Percentiles rank a stretch among this genome's conserved stretches.
These are phyloP conservation scores for Cerceris rybyensis DNA, from an alignment of 2,888 invertebrate genomes.

Conservation along the genomic window DNA sequence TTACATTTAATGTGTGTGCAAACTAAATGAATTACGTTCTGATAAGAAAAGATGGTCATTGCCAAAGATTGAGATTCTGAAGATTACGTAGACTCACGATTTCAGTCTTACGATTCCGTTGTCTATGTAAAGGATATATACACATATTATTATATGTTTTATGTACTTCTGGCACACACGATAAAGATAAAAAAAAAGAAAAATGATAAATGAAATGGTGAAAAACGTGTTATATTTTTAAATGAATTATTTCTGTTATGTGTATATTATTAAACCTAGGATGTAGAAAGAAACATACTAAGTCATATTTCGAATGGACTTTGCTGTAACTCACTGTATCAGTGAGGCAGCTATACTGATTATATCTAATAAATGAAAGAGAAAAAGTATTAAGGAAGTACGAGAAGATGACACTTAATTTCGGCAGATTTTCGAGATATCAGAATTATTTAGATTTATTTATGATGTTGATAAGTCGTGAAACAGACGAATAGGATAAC, in stretches of 20 bases:
- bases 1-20: slow-evolving; percentile 57
- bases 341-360: slow-evolving; percentile 78
- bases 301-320: slow-evolving; percentile 70
- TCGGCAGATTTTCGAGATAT: slow-evolving; percentile 36
- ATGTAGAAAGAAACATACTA: slow-evolving; percentile 67
- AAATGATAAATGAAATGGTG: not conserved
- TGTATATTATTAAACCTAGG: slow-evolving; percentile 70
- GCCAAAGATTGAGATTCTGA: slow-evolving; percentile 60
- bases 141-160: slow-evolving; percentile 36
- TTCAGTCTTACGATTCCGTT: slow-evolving; percentile 45
- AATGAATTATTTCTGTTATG: slow-evolving; percentile 66
- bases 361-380: slow-evolving; percentile 71
- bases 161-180: slow-evolving; percentile 55
- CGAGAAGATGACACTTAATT: slow-evolving; percentile 50
- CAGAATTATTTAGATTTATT: slow-evolving; percentile 51
- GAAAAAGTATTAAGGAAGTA: slow-evolving; percentile 76
- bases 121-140: slow-evolving; percentile 39
- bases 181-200: slow-evolving; percentile 8
- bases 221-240: slow-evolving; percentile 51
- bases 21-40: slow-evolving; percentile 27
- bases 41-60: slow-evolving; percentile 43
- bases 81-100: slow-evolving; percentile 38
- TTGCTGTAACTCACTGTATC: slow-evolving; percentile 79
- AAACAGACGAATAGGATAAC: slow-evolving; percentile 42
- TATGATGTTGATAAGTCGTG: slow-evolving; percentile 51